phyloP scores from a whole-genome alignment of 53 echinoderm and acorn worm species.

The Antedon mediterranea region DNA sequence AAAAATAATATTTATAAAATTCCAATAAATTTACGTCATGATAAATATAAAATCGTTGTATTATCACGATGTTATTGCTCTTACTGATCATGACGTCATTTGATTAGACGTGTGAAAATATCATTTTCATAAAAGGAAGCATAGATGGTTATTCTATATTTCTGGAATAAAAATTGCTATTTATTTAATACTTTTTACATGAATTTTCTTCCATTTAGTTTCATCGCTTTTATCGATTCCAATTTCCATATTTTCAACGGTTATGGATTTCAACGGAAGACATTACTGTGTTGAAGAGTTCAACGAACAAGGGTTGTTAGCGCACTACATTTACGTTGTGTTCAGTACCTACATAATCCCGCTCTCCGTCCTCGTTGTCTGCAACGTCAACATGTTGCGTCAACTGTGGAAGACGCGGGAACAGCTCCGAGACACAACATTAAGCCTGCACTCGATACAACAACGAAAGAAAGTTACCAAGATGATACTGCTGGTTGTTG shows the following conservation, averaged over 20 bases:
- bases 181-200: neutral
- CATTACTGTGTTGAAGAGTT: constrained; percentile 47
- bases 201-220: constrained; percentile 33
- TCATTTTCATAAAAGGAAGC: no score
- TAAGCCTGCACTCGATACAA: neutral
- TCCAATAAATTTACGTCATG: no score
- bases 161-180: no score
- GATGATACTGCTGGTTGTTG: constrained; percentile 80
- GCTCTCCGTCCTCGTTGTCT: constrained; percentile 55
- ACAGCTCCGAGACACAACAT: neutral
- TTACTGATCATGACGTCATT: no score
- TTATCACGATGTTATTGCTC: no score
- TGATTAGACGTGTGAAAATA: no score
- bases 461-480: constrained; percentile 73
- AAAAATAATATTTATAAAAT: no score
- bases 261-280: neutral
- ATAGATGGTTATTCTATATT: no score
- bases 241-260: constrained; percentile 19
- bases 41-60: no score
- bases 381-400: constrained; percentile 76
- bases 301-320: constrained; percentile 17
- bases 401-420: constrained; percentile 47
- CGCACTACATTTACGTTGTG: constrained; percentile 54
- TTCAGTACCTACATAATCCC: constrained; percentile 65
- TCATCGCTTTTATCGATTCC: constrained; percentile 73